phyloP scores from a whole-genome alignment of 2,113 vertebrate genomes.

The Halcyon senegalensis region DNA sequence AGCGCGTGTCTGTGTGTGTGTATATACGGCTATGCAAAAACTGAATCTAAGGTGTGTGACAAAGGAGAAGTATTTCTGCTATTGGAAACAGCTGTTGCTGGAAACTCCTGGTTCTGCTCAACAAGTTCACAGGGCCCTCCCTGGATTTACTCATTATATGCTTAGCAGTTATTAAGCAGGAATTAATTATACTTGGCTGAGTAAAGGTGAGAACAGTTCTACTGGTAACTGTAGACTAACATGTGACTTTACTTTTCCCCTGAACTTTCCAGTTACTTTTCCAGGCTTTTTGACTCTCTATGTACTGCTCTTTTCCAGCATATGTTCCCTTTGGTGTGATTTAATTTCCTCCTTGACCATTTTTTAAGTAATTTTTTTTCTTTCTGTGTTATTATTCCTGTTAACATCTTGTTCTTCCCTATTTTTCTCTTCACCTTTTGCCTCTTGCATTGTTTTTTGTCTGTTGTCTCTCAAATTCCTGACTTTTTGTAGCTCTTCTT shows the following conservation, averaged over 20 bases:
- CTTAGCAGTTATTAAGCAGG: neutral
- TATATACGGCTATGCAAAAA: fast-evolving
- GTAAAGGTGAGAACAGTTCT: neutral
- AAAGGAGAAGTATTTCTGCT: neutral
- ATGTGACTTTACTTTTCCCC: neutral
- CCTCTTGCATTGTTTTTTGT: neutral
- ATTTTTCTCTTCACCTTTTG: neutral
- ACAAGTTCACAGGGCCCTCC: neutral
- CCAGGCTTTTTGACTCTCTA: neutral
- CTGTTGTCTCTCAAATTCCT: neutral
- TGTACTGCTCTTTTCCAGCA: neutral
- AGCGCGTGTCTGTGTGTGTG: fast-evolving
- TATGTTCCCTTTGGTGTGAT: neutral
- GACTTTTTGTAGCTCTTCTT: neutral
- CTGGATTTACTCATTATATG: neutral
- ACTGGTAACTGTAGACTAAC: neutral
- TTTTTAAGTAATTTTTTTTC: neutral
- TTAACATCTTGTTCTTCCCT: neutral
- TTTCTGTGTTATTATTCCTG: neutral
- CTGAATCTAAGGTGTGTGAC: neutral
- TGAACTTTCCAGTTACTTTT: neutral
- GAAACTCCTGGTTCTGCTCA: neutral
- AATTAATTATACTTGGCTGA: neutral
- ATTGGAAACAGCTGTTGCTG: neutral
- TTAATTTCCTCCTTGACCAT: neutral